Conservation (phyloP, 2,113 vertebrate species). For the Coptodon rendalli region DNA sequence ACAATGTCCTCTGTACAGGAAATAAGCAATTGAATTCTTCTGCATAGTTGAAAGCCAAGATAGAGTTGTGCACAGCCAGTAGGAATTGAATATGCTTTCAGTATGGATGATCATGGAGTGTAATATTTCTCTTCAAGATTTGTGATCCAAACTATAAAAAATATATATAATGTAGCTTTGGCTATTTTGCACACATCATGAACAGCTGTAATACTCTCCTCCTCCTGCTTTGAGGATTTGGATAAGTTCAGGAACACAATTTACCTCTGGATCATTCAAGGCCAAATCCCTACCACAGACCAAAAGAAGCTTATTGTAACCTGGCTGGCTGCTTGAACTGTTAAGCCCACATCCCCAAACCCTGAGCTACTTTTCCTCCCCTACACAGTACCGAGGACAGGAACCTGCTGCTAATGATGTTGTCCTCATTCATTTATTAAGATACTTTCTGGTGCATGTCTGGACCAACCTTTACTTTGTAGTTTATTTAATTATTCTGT, state of each 20-base stretch:
- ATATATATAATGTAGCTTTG: not conserved
- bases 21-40: not conserved
- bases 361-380: conserved; percentile 28
- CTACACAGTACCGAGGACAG: not conserved
- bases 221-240: conserved; percentile 39
- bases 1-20: not conserved
- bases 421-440: conserved; percentile 29
- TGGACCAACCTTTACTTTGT: not conserved
- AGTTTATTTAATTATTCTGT: conserved; percentile 25
- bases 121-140: not conserved
- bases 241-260: conserved; percentile 49
- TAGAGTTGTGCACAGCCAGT: not conserved
- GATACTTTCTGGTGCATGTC: not conserved
- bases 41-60: not conserved
- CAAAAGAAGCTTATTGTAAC: conserved; percentile 66
- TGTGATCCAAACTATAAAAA: not conserved
- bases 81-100: not conserved
- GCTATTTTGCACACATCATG: conserved; percentile 19
- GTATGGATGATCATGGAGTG: not conserved
- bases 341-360: conserved; percentile 51
- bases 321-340: conserved; percentile 49
- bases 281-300: conserved; percentile 42
- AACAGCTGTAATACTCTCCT: conserved; percentile 18
- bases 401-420: conserved; percentile 49
- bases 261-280: conserved; percentile 53